Evolutionary conservation across 2,113 vertebrate genomes (phyloP), one percentile per base, ranked within the genome.

Genomic region (Oryzias curvinotus): DNA sequence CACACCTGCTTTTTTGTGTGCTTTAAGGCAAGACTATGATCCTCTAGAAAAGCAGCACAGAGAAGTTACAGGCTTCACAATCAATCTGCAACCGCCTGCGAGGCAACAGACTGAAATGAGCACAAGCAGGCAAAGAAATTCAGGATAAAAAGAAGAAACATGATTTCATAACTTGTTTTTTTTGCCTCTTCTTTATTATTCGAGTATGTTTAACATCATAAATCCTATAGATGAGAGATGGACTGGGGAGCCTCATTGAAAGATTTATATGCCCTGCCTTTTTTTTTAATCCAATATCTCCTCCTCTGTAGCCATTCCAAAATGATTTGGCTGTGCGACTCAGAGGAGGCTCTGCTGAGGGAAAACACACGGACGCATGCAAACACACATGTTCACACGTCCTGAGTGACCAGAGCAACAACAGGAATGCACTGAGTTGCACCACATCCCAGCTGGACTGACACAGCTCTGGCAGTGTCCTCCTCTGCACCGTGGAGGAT

Each of bases 391-490:
- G 52, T 64, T 75, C 79, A 81, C 87, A 84, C 84, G 81, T 82
- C 78, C 82, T 41, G 62, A 83, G 83, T 89, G 87, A 88, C 87
- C 85, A 86, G 77, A 90, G 89, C 82, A 89, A 86, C 85, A 80
- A 47, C 72, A 90, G 84, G 89, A 90, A 90, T 90, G 87, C 65
- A 81, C 79, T 68, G 4, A 82, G 83, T 89, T 87, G 85, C 78
- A 71, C 87, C 89, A 86, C 87, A 87, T 85, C 86, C 85, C 87
- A 89, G 89, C 85, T 88, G 89, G 89, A 88, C 75, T 76, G 89
- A 85, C 86, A 83, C 82, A 84, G 78, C 56, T 19, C 89, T 86
- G 52, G 81, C 45, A 77, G 85, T 87, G 84, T 90, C 84, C 84
- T 88, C 85, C 80, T 86, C 73, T 88, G 83, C 80, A 85, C 78